Evolutionary conservation across 2,888 invertebrate genomes (phyloP).

Genomic region (Dusona sp.): DNA sequence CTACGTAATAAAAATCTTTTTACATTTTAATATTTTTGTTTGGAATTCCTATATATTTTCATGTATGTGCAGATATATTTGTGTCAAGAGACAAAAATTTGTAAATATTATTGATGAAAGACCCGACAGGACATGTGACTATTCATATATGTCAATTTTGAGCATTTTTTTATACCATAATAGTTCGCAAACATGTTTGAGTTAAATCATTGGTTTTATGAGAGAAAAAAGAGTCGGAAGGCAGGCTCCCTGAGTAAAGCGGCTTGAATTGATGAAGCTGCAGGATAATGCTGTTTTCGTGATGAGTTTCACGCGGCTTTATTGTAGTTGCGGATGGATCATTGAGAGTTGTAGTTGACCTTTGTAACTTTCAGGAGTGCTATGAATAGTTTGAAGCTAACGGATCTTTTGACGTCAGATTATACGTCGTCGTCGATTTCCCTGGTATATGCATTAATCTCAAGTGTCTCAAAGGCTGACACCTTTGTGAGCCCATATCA

Average conservation of each 20-base stretch:
- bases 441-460: background rate
- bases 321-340: background rate
- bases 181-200: background rate
- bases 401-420: background rate
- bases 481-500: background rate
- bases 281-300: slow-evolving; percentile 27
- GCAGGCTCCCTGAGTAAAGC: background rate
- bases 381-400: background rate
- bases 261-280: background rate
- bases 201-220: background rate
- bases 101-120: background rate
- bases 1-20: background rate
- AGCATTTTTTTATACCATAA: background rate
- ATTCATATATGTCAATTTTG: background rate
- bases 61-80: background rate
- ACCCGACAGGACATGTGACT: background rate
- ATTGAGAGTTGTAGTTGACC: slow-evolving; percentile 11
- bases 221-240: background rate
- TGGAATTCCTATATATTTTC: no score
- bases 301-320: slow-evolving; percentile 26
- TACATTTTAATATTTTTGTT: background rate
- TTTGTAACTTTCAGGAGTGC: slow-evolving; percentile 1
- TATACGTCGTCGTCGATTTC: background rate
- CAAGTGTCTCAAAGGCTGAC: background rate
- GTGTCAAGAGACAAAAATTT: background rate